Evolutionary conservation across 2,888 invertebrate genomes (phyloP).

Genomic region (Malthinus seriepunctatus): DNA sequence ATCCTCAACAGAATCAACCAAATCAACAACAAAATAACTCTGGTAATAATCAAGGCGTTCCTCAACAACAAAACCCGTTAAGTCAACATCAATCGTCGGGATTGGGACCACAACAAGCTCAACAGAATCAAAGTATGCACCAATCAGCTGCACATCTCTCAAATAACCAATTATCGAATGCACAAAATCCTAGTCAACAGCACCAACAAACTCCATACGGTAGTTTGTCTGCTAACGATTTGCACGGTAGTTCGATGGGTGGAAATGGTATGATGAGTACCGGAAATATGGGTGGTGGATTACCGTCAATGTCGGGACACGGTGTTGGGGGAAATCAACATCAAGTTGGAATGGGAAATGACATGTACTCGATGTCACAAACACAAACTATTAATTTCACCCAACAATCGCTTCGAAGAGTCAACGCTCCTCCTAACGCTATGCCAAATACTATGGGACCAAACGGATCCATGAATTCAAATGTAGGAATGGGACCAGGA

Average conservation of each 20-base stretch:
- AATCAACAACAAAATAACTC: slow-evolving; percentile 27
- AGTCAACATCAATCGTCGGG: slow-evolving; percentile 19
- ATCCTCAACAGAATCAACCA: slow-evolving; percentile 29
- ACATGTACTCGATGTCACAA: slow-evolving; percentile 77
- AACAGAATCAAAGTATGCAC: slow-evolving; percentile 19
- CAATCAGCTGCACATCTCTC: slow-evolving; percentile 11
- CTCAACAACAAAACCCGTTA: slow-evolving; percentile 20
- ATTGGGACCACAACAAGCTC: slow-evolving; percentile 7
- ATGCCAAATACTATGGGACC: slow-evolving; percentile 36
- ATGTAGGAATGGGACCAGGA: slow-evolving; percentile 36
- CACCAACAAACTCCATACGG: slow-evolving; percentile 21
- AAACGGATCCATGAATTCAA: slow-evolving; percentile 21
- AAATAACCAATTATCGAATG: slow-evolving; percentile 16
- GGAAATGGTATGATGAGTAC: slow-evolving; percentile 26
- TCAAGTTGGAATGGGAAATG: slow-evolving; percentile 55
- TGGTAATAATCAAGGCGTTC: slow-evolving; percentile 18
- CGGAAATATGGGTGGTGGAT: slow-evolving; percentile 20
- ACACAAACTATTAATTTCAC: slow-evolving; percentile 86
- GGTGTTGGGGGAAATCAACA: slow-evolving; percentile 35
- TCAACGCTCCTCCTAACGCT: slow-evolving; percentile 40
- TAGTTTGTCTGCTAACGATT: slow-evolving; percentile 19
- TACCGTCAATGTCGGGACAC: slow-evolving; percentile 25
- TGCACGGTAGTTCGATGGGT: slow-evolving; percentile 25
- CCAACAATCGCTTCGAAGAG: slow-evolving; percentile 68
- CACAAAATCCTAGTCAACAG: slow-evolving; percentile 26